Base-by-base conservation (phyloP, 2,888 invertebrate genomes). In the Hetaerina titia region DNA sequence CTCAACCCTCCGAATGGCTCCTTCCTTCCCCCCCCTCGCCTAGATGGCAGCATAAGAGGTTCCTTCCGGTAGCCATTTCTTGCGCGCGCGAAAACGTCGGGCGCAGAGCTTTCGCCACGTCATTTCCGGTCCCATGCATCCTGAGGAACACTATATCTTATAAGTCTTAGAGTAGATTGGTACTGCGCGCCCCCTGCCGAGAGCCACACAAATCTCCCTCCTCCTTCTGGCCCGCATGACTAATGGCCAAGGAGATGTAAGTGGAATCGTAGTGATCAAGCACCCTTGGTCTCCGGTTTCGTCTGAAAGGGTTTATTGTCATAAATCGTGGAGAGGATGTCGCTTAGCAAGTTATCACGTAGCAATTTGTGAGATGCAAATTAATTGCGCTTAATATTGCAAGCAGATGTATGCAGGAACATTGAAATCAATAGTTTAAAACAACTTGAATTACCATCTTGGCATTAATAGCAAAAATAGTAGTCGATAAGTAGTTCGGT, bases 71-170 rank as follows among this genome's bases (percentile, higher is more conserved):
- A 25, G 45, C 69, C 92, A 64, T 69, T 92, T 92, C 69, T 69
- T 92, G 64, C 45, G 60, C 81, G 63, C 63, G 90, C 17, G 22
- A 69, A 31, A 45, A 92, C 69, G 92, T 69, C 92, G 64, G 92
- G 56, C 92, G 56, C 74, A 89, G 89, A 56, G 89, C 58, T 89
- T 89, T 89, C 89, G 89, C 89, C 56, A n/a, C 92, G 92, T 92
- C 92, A 92, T 92, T 92, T 92, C 92, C 92, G 92, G 92, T 69
- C 69, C 92, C 92, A n/a, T 74, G 92, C 92, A 92, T 92, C 69
- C 92, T 92, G 92, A 45, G 92, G 89, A 89, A 58, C 89, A 57
- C 89, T 89, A 89, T 89, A 89, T 89, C 89, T 89, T 89, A 92
- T 64, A 92, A 92, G 92, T 92, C 56, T 63, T 92, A 89, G 89